Evolutionary conservation across 2,888 invertebrate genomes (phyloP).

Genomic region (Poecilus cupreus): DNA sequence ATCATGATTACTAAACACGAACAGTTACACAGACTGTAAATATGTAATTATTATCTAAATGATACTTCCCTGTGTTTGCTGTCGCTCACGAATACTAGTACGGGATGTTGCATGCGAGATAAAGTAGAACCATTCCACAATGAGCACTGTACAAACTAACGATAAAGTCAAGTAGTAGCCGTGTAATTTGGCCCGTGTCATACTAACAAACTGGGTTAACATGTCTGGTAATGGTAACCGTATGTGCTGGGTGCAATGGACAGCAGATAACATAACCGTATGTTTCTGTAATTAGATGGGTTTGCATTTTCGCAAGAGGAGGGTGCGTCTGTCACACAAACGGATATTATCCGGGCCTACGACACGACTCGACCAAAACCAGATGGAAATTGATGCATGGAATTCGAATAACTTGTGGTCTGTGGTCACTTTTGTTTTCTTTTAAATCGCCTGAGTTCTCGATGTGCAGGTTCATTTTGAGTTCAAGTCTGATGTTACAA

Average conservation of each 20-base stretch:
- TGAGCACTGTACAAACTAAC: conserved; percentile 19
- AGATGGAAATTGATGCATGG: conserved; percentile 73
- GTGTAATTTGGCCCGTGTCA: background rate
- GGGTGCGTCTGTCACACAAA: conserved; percentile 95
- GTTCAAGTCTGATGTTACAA: conserved; percentile 53
- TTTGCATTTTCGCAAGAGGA: conserved; percentile 99
- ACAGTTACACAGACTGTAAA: background rate
- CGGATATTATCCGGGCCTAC: conserved; percentile 96
- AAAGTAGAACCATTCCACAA: conserved; percentile 12
- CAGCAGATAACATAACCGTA: conserved; percentile 3
- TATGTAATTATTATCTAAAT: background rate
- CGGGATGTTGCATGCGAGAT: background rate
- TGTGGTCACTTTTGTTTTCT: conserved; percentile 23
- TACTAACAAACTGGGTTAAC: conserved; percentile 5
- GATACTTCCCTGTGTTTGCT: conserved; percentile 12
- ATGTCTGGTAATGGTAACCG: background rate
- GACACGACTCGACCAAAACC: conserved; percentile 93
- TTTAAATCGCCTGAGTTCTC: conserved; percentile 41
- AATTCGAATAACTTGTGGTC: conserved; percentile 17
- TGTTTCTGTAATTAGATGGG: conserved; percentile 81
- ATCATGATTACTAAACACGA: too few relatives aligned
- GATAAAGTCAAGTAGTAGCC: background rate
- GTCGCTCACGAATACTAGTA: conserved; percentile 8
- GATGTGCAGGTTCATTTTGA: conserved; percentile 52
- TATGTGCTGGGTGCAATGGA: background rate